Conservation (phyloP, 2,888 invertebrate genomes). For the Andricus curvator region DNA sequence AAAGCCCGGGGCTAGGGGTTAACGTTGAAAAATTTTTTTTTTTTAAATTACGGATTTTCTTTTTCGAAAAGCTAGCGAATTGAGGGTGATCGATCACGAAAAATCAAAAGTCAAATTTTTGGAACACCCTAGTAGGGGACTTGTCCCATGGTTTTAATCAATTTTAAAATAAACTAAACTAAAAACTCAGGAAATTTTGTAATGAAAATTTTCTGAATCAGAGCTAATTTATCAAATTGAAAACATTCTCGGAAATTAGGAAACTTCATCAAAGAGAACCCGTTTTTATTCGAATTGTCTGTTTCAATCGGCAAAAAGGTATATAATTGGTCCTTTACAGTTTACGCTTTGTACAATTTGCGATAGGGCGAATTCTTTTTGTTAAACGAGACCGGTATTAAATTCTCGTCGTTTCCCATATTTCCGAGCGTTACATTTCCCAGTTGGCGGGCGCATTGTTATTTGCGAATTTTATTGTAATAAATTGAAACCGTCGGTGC, state of each 20-base stretch:
- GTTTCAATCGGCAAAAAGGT: constrained; percentile 16
- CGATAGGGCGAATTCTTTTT: not conserved
- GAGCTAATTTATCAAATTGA: not conserved
- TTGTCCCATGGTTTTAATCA: too few species aligned
- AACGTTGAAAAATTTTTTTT: too few species aligned
- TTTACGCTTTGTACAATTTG: constrained; percentile 32
- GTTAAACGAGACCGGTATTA: constrained; percentile 13
- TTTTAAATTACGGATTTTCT: too few species aligned
- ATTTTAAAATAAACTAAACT: too few species aligned
- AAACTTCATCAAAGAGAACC: not conserved
- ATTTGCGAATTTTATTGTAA: constrained; percentile 13
- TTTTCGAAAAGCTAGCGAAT: too few species aligned
- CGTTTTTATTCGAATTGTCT: constrained; percentile 17
- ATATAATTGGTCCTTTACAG: constrained; percentile 22
- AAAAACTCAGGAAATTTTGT: too few species aligned
- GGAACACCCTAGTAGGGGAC: too few species aligned
- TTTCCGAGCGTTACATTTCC: constrained; percentile 13
- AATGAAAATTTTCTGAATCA: not conserved
- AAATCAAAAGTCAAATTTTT: too few species aligned
- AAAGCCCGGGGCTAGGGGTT: too few species aligned
- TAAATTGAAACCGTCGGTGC: constrained; percentile 23
- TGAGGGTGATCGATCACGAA: too few species aligned
- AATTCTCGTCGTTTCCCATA: not conserved
- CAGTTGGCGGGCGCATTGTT: not conserved
- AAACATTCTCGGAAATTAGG: not conserved